Percentiles rank a stretch among this genome's conserved stretches.
Conservation (phyloP, 2,888 invertebrate genomes). For the Bugula neritina region DNA sequence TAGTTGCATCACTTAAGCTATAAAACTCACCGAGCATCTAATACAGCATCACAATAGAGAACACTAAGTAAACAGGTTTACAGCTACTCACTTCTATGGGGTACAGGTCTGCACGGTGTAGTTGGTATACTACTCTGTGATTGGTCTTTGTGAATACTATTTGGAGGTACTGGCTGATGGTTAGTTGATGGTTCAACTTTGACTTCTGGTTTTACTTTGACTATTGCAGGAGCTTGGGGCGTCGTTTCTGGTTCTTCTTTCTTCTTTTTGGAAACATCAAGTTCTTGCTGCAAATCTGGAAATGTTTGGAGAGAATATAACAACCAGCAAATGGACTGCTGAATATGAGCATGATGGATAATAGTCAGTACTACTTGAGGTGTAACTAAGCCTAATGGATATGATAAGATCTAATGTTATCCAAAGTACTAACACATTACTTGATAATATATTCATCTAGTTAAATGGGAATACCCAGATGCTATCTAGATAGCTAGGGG, state of each 20-base stretch:
- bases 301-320: too few relatives aligned
- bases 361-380: too few relatives aligned
- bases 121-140: constrained; percentile 31
- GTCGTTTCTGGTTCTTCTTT: neutral
- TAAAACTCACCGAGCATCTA: too few relatives aligned
- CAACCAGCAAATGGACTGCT: too few relatives aligned
- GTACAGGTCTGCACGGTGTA: constrained; percentile 32
- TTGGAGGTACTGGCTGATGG: constrained; percentile 23
- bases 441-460: too few relatives aligned
- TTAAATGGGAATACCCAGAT: too few relatives aligned
- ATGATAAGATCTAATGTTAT: too few relatives aligned
- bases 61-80: neutral
- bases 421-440: too few relatives aligned
- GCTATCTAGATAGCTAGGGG: too few relatives aligned
- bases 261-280: constrained; percentile 38
- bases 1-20: too few relatives aligned
- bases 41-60: neutral
- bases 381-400: too few relatives aligned
- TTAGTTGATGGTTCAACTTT: constrained; percentile 15
- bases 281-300: constrained; percentile 68
- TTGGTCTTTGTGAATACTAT: constrained; percentile 27
- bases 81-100: neutral
- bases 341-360: too few relatives aligned
- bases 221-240: constrained; percentile 17
- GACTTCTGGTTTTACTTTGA: constrained; percentile 27